These are phyloP conservation scores for Pristionchus exspectatus DNA, from an alignment of 2,888 invertebrate genomes.

Conservation along the genomic window DNA sequence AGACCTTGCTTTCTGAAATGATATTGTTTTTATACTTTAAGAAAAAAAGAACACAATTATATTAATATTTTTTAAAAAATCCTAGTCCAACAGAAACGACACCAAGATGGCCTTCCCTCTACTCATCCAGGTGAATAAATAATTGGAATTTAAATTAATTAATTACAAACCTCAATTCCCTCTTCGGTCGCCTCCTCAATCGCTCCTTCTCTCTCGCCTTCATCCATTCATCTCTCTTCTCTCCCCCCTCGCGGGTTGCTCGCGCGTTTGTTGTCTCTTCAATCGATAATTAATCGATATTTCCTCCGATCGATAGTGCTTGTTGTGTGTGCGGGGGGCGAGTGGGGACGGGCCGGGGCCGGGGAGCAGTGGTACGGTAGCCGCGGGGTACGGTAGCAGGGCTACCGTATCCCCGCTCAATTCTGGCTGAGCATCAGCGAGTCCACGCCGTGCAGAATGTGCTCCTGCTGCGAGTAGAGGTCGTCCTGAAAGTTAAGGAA, in stretches of 20 bases:
- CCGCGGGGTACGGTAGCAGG: neutral
- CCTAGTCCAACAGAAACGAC: no score
- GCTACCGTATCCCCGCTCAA: neutral
- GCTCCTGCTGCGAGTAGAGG: conserved; percentile 46
- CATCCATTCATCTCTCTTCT: neutral
- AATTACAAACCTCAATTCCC: no score
- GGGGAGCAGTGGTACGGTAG: neutral
- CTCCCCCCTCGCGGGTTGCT: neutral
- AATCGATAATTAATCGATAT: neutral
- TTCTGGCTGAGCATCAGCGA: conserved; percentile 46
- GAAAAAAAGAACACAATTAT: neutral
- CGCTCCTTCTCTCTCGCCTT: neutral
- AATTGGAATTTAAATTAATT: neutral
- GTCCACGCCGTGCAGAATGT: conserved; percentile 38
- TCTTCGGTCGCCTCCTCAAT: neutral
- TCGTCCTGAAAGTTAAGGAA: conserved; percentile 18
- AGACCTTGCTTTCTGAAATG: neutral
- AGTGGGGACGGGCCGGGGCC: neutral
- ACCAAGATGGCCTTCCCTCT: no score
- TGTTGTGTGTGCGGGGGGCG: neutral
- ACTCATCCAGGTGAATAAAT: neutral
- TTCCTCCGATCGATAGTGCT: conserved; percentile 6
- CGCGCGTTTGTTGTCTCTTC: neutral
- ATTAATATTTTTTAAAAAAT: no score
- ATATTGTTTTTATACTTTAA: neutral